Evolutionary conservation across 2,888 invertebrate species (phyloP).

Genomic region (Drosophila meridiana): DNA sequence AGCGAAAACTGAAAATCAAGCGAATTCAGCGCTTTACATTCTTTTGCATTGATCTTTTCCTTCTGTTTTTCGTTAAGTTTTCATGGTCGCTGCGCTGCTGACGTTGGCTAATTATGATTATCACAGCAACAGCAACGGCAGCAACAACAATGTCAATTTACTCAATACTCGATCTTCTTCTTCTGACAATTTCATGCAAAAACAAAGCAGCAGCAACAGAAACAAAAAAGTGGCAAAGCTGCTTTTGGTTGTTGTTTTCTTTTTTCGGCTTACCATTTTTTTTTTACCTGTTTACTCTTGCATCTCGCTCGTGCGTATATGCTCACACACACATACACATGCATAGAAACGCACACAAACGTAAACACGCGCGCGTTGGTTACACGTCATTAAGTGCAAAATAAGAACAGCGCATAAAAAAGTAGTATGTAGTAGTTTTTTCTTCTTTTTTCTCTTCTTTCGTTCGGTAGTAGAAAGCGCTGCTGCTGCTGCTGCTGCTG

Average conservation of each 20-base stretch:
- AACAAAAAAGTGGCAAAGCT: conserved; percentile 72
- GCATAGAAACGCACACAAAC: conserved; percentile 48
- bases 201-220: conserved; percentile 47
- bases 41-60: conserved; percentile 51
- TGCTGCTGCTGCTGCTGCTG: conserved; percentile 29
- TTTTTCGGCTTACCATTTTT: conserved; percentile 64
- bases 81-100: conserved; percentile 66
- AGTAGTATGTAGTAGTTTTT: conserved; percentile 44
- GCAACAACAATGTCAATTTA: conserved; percentile 54
- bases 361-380: conserved; percentile 69
- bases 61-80: conserved; percentile 50
- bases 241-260: conserved; percentile 61
- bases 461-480: conserved; percentile 35
- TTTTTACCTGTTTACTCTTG: conserved; percentile 61
- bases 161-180: conserved; percentile 44
- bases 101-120: conserved; percentile 68
- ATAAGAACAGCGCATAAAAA: conserved; percentile 70
- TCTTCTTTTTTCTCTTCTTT: conserved; percentile 25
- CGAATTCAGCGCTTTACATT: conserved; percentile 37
- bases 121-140: conserved; percentile 39
- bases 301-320: conserved; percentile 53
- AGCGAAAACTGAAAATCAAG: conserved; percentile 34
- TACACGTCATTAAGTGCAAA: conserved; percentile 79
- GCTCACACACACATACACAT: conserved; percentile 14
- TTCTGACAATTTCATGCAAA: conserved; percentile 63